Evolutionary conservation across 2,797 vertebrate species (phyloP).

Genomic region (Zenarchopterus dispar): DNA sequence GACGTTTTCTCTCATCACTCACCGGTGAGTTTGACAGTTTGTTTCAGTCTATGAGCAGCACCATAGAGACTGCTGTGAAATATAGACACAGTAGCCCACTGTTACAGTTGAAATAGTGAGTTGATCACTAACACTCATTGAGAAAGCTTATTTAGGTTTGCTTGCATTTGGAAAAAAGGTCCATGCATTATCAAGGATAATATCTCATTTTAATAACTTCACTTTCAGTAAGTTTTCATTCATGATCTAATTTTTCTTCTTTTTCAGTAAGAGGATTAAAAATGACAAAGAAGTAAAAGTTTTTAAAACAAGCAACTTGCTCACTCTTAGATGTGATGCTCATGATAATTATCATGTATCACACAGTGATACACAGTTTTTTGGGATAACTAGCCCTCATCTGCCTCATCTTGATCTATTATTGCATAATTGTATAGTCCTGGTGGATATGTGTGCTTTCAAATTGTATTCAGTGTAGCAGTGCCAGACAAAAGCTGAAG

Average conservation of each 20-base stretch:
- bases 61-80: conserved; percentile 27
- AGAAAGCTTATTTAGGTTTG: conserved; percentile 25
- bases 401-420: conserved; percentile 1
- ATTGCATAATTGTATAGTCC: conserved; percentile 12
- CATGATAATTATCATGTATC: neutral
- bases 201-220: too few species aligned
- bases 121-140: conserved; percentile 20
- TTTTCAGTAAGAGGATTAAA: conserved; percentile 11
- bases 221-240: too few species aligned
- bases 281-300: neutral
- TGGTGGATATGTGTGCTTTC: conserved; percentile 34
- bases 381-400: neutral
- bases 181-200: conserved; percentile 23
- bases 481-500: conserved; percentile 51
- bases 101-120: conserved; percentile 12
- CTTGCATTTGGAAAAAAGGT: conserved; percentile 27
- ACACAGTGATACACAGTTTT: neutral
- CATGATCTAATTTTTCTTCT: conserved; percentile 13
- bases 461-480: conserved; percentile 4
- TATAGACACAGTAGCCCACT: conserved; percentile 12
- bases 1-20: conserved; percentile 43
- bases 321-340: conserved; percentile 9
- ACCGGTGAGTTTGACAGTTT: conserved; percentile 72
- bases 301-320: neutral
- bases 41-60: conserved; percentile 15